These are phyloP conservation scores for Brachionus manjavacas DNA, from an alignment of 1,140 invertebrate genomes.

Conservation along the genomic window DNA sequence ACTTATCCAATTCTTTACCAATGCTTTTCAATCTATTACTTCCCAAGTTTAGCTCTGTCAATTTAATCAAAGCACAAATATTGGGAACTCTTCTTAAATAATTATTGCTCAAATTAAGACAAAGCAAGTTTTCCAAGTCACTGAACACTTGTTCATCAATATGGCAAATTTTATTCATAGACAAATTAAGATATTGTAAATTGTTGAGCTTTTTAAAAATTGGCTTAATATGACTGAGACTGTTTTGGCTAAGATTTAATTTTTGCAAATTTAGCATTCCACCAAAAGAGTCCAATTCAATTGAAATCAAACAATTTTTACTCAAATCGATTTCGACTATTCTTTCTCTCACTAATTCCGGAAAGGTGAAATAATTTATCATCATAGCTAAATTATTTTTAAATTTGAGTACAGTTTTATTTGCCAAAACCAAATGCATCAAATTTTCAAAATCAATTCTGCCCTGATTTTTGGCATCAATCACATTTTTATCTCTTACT, in stretches of 20 bases:
- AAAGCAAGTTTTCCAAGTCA: background rate
- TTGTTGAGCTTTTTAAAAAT: background rate
- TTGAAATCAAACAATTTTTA: background rate
- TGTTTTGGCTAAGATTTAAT: background rate
- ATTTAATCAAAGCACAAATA: background rate
- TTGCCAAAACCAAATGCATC: background rate
- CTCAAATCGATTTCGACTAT: background rate
- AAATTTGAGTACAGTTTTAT: background rate
- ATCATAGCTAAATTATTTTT: background rate
- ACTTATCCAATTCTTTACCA: background rate
- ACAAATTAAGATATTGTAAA: slow-evolving; percentile 11
- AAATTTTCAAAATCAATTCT: background rate
- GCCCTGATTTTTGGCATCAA: background rate
- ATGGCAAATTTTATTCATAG: background rate
- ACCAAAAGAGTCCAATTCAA: background rate
- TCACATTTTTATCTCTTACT: background rate
- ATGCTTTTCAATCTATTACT: background rate
- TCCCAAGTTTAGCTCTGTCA: background rate
- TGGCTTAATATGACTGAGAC: background rate
- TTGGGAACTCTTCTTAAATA: background rate
- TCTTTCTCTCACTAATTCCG: background rate
- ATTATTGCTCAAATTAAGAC: background rate
- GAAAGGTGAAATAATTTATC: slow-evolving; percentile 10
- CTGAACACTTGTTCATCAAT: background rate
- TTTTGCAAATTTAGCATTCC: background rate